phyloP scores from a whole-genome alignment of 2,797 vertebrate species.

The Falco columbarius region DNA sequence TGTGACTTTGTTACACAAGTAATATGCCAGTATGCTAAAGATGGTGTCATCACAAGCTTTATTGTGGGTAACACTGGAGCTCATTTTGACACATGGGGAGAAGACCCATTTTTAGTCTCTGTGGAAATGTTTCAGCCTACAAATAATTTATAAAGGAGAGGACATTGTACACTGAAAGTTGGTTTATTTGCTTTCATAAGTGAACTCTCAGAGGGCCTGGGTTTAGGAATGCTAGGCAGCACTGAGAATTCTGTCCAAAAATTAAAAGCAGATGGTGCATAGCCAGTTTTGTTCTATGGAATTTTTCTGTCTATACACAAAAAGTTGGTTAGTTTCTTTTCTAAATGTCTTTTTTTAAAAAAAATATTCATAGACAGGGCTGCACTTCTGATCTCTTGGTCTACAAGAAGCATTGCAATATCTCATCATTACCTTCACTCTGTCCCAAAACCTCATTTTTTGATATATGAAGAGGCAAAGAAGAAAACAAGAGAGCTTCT shows the following conservation, averaged over 20 bases:
- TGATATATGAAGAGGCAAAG: not conserved
- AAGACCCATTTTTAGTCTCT: not conserved
- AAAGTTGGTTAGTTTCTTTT: not conserved
- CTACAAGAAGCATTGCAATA: not conserved
- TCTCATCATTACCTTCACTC: not conserved
- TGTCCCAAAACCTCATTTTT: not conserved
- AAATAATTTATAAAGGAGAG: not conserved
- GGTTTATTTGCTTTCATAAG: constrained; percentile 20
- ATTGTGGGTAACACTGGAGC: not conserved
- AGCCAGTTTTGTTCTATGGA: not conserved
- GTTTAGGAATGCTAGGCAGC: not conserved
- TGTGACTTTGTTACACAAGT: not conserved
- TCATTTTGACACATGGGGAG: not conserved
- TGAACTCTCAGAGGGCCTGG: not conserved
- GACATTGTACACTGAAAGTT: not conserved
- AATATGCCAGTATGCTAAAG: not conserved
- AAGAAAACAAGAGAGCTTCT: not conserved
- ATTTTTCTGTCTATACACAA: not conserved
- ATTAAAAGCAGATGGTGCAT: not conserved
- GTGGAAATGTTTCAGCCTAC: not conserved
- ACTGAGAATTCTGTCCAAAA: not conserved
- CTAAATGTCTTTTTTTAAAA: not conserved
- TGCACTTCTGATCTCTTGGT: not conserved
- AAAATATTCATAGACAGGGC: not conserved
- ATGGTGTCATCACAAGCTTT: not conserved